These are phyloP conservation scores for Alces alces DNA, from an alignment of 2,113 vertebrate genomes.

Conservation along the genomic window DNA sequence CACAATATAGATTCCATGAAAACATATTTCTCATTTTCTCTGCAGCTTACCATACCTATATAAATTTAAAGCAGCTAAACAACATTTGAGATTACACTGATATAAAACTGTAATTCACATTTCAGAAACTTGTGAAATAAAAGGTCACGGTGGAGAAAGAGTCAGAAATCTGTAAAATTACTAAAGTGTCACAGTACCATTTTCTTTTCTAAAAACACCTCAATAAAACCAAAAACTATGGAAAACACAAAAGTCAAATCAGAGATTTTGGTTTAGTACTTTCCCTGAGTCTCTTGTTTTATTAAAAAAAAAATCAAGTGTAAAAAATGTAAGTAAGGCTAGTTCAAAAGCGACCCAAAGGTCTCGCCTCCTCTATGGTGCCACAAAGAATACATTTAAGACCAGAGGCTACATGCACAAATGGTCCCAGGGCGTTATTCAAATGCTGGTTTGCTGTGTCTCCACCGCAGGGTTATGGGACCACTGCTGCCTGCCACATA, in stretches of 20 bases:
- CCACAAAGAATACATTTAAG: slow-evolving; percentile 1
- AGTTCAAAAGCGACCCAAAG: slow-evolving; percentile 40
- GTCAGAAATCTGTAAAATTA: slow-evolving; percentile 4
- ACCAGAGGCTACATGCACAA: neutral
- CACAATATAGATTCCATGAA: slow-evolving; percentile 31
- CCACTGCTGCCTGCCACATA: neutral
- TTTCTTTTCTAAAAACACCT: slow-evolving; percentile 63
- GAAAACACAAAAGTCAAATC: slow-evolving; percentile 57
- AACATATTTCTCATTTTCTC: slow-evolving; percentile 34
- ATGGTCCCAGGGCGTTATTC: slow-evolving; percentile 29
- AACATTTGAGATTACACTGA: slow-evolving; percentile 2
- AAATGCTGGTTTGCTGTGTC: neutral
- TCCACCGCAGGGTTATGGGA: neutral
- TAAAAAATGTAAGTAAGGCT: slow-evolving; percentile 46
- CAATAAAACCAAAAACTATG: slow-evolving; percentile 44
- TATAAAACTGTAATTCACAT: slow-evolving; percentile 24
- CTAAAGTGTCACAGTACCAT: slow-evolving; percentile 16
- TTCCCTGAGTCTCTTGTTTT: slow-evolving; percentile 80
- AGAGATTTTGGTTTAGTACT: slow-evolving; percentile 75
- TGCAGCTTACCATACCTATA: slow-evolving; percentile 40
- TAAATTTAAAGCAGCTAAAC: slow-evolving; percentile 45
- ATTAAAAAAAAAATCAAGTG: slow-evolving; percentile 61
- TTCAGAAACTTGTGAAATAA: slow-evolving; percentile 53
- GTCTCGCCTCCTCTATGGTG: neutral
- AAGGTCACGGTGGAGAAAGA: slow-evolving; percentile 31